phyloP scores from a whole-genome alignment of 1,140 invertebrate genomes.

The Alviniconcha marisindica region DNA sequence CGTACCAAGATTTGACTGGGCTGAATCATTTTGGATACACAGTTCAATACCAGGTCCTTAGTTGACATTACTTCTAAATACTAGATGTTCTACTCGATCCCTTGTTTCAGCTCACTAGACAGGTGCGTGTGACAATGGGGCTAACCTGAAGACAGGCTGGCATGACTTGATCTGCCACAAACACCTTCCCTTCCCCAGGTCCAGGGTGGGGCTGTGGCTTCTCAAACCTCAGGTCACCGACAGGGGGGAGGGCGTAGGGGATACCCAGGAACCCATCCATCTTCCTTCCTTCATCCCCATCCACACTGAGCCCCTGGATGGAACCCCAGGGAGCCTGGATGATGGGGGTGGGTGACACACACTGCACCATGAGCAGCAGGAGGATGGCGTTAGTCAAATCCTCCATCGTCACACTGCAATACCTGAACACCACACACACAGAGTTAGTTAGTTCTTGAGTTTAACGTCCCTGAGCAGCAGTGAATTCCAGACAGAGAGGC shows the following conservation, averaged over 20 bases:
- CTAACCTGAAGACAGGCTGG: slow-evolving; percentile 36
- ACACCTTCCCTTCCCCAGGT: slow-evolving; percentile 3
- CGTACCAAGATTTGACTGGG: too few relatives aligned
- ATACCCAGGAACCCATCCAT: slow-evolving; percentile 37
- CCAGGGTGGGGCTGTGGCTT: slow-evolving; percentile 34
- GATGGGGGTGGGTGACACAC: not conserved
- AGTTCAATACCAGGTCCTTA: too few relatives aligned
- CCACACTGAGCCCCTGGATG: slow-evolving; percentile 13
- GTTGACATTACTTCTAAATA: too few relatives aligned
- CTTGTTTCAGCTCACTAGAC: too few relatives aligned
- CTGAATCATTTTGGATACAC: too few relatives aligned
- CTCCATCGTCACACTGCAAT: too few relatives aligned
- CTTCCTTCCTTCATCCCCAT: slow-evolving; percentile 11
- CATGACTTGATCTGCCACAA: not conserved
- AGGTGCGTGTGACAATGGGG: not conserved
- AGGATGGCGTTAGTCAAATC: not conserved
- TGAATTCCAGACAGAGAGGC: too few relatives aligned
- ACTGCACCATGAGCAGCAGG: not conserved
- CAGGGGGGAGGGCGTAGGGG: slow-evolving; percentile 35
- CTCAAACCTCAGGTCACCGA: slow-evolving; percentile 28
- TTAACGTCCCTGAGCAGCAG: too few relatives aligned
- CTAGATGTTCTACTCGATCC: too few relatives aligned
- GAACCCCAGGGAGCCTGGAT: slow-evolving; percentile 28
- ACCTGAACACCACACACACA: too few relatives aligned
- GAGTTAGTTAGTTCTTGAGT: too few relatives aligned